Conservation (phyloP, 2,797 vertebrate genomes). For the Acanthurus leucopareius region DNA sequence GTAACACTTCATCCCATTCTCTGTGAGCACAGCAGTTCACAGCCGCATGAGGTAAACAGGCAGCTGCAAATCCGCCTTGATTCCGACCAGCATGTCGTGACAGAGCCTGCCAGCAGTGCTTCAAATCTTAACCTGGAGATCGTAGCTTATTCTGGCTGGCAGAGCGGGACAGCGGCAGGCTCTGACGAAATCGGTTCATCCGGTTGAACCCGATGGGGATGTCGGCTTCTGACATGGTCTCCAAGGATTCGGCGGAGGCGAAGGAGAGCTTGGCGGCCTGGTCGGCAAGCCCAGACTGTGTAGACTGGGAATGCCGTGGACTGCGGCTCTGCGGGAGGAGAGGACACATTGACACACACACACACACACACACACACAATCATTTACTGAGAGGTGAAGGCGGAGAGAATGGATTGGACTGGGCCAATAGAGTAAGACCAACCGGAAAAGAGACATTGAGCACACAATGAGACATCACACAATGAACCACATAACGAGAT, state of each 20-base stretch:
- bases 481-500: conserved; percentile 73
- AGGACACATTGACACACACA: conserved; percentile 33
- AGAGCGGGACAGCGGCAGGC: conserved; percentile 95
- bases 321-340: conserved; percentile 90
- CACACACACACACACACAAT: conserved; percentile 5
- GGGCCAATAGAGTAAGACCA: conserved; percentile 52
- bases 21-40: not conserved
- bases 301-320: conserved; percentile 95
- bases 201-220: conserved; percentile 96
- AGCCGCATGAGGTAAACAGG: conserved; percentile 27
- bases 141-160: conserved; percentile 98
- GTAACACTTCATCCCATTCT: conserved; percentile 5
- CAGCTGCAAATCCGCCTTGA: conserved; percentile 38
- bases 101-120: conserved; percentile 29
- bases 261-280: conserved; percentile 98
- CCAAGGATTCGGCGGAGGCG: conserved; percentile 96
- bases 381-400: conserved; percentile 60
- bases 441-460: conserved; percentile 50
- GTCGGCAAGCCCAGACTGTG: conserved; percentile 96
- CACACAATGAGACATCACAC: conserved; percentile 68
- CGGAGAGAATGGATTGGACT: conserved; percentile 68
- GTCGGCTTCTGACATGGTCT: conserved; percentile 99
- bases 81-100: conserved; percentile 33
- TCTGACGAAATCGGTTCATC: conserved; percentile 98
- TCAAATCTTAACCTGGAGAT: conserved; percentile 91